A percentile compares a stretch with the other conserved stretches of the same genome.
Evolutionary conservation across 2,113 vertebrate genomes (phyloP).

Genomic region (Ranitomeya imitator): DNA sequence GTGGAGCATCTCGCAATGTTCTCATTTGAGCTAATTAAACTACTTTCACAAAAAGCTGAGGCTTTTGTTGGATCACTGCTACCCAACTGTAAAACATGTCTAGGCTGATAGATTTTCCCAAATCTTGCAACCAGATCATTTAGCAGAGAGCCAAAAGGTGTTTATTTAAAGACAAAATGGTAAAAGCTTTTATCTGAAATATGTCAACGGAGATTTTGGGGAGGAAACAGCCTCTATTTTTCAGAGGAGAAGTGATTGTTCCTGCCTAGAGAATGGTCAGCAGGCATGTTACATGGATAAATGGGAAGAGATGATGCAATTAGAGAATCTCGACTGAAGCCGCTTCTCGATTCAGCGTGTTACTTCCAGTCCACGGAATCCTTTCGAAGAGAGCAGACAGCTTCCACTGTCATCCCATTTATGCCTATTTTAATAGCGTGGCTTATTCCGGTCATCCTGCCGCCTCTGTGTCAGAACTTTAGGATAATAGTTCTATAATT

Average conservation of each 20-base stretch:
- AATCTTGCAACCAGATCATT: conserved; percentile 30
- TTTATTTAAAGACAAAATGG: conserved; percentile 48
- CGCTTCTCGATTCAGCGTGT: conserved; percentile 71
- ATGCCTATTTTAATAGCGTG: conserved; percentile 75
- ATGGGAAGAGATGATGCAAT: conserved; percentile 62
- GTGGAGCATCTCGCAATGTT: conserved; percentile 2
- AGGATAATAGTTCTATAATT: conserved; percentile 60
- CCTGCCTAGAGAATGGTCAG: conserved; percentile 57
- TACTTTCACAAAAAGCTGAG: conserved; percentile 19
- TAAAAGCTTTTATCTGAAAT: conserved; percentile 54
- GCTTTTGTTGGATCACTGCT: conserved; percentile 22
- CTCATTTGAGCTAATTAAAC: conserved; percentile 37
- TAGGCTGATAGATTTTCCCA: conserved; percentile 19
- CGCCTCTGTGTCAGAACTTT: conserved; percentile 63
- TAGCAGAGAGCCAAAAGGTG: conserved; percentile 48
- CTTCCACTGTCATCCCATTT: conserved; percentile 74
- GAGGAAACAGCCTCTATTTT: neutral
- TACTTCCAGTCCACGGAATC: conserved; percentile 83
- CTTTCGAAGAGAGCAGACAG: conserved; percentile 75
- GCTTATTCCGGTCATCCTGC: conserved; percentile 66
- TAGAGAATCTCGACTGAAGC: conserved; percentile 67
- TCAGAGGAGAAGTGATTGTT: conserved; percentile 31
- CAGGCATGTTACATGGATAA: conserved; percentile 61
- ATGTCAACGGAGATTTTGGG: conserved; percentile 37
- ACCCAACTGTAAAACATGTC: conserved; percentile 3